phyloP scores from a whole-genome alignment of 2,113 vertebrate genomes.

The Podiceps cristatus region DNA sequence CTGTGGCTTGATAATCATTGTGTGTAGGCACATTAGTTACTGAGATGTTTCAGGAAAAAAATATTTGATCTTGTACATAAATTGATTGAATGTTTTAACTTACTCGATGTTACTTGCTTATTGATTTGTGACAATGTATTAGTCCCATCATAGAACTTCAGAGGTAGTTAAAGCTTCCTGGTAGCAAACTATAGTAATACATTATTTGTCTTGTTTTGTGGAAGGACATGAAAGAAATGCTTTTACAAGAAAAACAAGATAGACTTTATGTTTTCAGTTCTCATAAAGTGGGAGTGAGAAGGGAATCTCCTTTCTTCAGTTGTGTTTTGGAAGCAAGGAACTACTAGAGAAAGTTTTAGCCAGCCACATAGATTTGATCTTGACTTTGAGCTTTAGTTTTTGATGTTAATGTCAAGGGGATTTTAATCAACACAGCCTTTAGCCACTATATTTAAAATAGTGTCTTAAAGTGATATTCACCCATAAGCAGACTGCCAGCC shows the following conservation, averaged over 20 bases:
- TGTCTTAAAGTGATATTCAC: background rate
- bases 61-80: background rate
- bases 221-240: slow-evolving; percentile 1
- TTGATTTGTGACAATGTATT: fast-evolving
- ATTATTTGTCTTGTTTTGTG: background rate
- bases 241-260: slow-evolving; percentile 28
- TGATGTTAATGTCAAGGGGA: background rate
- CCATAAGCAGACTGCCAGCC: background rate
- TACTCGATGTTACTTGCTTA: background rate
- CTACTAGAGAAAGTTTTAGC: background rate
- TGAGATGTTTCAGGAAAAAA: background rate
- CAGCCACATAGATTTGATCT: background rate
- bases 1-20: background rate
- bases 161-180: background rate
- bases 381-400: background rate
- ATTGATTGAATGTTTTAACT: background rate
- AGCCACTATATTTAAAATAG: background rate
- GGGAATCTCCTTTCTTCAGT: background rate
- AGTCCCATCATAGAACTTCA: background rate
- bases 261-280: slow-evolving; percentile 51
- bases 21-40: background rate
- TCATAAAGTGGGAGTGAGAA: background rate
- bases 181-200: background rate
- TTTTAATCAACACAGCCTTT: background rate
- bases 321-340: background rate